phyloP scores from a whole-genome alignment of 2,888 invertebrate species.

The Conops quadrifasciatus region DNA sequence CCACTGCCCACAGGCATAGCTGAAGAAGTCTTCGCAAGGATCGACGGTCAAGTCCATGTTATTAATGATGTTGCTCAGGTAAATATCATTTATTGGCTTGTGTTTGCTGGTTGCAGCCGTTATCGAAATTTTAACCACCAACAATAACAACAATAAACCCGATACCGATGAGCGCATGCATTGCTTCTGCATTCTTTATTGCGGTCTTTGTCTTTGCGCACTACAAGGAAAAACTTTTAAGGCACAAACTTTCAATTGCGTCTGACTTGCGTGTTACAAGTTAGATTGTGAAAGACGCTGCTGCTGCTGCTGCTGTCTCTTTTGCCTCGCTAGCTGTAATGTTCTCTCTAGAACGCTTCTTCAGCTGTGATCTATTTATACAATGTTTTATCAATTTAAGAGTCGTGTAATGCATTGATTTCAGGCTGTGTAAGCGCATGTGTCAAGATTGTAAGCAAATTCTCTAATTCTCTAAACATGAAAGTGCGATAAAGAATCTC shows the following conservation, averaged over 20 bases:
- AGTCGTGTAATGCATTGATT: too few relatives aligned
- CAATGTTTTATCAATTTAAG: background rate
- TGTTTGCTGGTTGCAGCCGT: background rate
- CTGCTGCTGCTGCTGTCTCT: background rate
- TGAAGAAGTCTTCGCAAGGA: constrained; percentile 56
- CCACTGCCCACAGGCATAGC: constrained; percentile 56
- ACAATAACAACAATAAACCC: background rate
- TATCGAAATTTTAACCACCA: background rate
- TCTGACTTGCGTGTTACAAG: background rate
- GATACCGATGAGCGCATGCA: constrained; percentile 6
- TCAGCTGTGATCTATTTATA: background rate
- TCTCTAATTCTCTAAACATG: too few relatives aligned
- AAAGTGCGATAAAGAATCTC: too few relatives aligned
- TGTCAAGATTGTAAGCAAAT: too few relatives aligned
- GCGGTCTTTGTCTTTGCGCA: background rate
- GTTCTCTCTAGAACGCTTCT: background rate
- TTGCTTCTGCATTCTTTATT: background rate
- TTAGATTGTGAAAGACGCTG: background rate
- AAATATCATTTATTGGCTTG: constrained; percentile 40
- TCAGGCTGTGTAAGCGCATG: too few relatives aligned
- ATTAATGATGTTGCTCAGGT: constrained; percentile 45
- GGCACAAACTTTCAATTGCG: constrained; percentile 10
- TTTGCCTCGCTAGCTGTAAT: background rate
- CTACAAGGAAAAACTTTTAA: background rate
- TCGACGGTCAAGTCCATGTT: constrained; percentile 49